These are phyloP conservation scores for Vidua macroura DNA, from an alignment of 2,113 vertebrate genomes.

Conservation along the genomic window DNA sequence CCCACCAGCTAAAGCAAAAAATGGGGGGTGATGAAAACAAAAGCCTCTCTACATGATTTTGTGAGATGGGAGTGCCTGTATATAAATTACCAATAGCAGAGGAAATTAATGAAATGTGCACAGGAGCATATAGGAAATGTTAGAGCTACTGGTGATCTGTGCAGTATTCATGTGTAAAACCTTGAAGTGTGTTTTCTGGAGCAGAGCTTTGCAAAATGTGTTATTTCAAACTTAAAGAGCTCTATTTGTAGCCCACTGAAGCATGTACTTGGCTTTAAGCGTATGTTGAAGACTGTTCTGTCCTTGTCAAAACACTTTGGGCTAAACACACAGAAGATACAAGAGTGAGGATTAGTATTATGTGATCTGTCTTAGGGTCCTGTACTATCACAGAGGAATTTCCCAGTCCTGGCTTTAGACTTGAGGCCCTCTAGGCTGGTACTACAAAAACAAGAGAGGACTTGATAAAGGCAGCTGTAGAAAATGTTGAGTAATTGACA, in stretches of 20 bases:
- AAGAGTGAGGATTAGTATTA: background rate
- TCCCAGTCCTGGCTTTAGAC: background rate
- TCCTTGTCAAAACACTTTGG: background rate
- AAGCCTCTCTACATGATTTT: background rate
- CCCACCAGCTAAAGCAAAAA: background rate
- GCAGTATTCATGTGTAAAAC: background rate
- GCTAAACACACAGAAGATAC: background rate
- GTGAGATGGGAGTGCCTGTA: background rate
- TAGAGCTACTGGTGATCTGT: background rate
- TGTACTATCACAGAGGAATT: background rate
- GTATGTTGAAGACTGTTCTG: background rate
- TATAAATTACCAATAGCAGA: background rate
- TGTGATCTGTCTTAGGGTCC: background rate
- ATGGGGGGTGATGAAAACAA: accelerated
- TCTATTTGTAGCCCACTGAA: background rate
- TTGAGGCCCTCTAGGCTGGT: background rate
- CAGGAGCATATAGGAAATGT: background rate
- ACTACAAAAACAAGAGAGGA: background rate
- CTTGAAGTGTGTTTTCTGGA: constrained; percentile 14
- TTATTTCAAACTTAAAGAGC: background rate
- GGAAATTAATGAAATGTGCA: background rate
- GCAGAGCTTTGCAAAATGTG: constrained; percentile 1
- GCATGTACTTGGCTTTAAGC: background rate
- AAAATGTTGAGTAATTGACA: background rate
- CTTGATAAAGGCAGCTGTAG: background rate